Evolutionary conservation across 2,113 vertebrate species (phyloP), one percentile per base, ranked within the genome.

Genomic region (Tringa solitaria): DNA sequence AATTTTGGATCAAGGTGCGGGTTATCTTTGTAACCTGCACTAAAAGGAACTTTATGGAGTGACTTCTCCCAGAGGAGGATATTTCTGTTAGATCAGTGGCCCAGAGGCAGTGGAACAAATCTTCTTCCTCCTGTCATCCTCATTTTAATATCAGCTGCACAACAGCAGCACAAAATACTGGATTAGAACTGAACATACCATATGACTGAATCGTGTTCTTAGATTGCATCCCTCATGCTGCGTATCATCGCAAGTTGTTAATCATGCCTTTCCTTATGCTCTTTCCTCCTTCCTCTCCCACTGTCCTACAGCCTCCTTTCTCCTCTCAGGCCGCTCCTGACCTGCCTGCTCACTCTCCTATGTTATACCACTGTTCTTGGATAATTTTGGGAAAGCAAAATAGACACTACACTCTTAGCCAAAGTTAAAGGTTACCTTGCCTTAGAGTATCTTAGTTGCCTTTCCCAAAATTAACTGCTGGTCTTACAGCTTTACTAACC

Each of bases 1-100:
- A 92, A 84, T 94, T 94, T 93, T 94, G 96, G 92, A 90, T 97
- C 82, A 92, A 84, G 90, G 76, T 92, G 76, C 67, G 69, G 83
- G 83, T 89, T 73, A 61, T 50, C 73, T 84, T 90, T 77, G 60
- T 92, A 95, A 95, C 73, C 93, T 90, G 48, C 48, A 41, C 57
- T 89, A 68, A 93, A 96, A 87, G 57, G 75, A 87, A 89, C 88
- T 91, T 96, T 53, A 60, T 64, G 74, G 84, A 87, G 45, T 51
- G 45, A 43, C 22, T 90, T 92, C 30, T 95, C 92, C 69, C 93
- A 75, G 68, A 79, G 73, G 76, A 46, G 39, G 24, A 33, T 93
- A 63, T 78, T 95, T 86, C 68, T 92, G 85, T 94, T 87, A 81
- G 45, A 90, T 94, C 90, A 86, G 64, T 64, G 79, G 90, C 93